Conservation (phyloP, 2,888 invertebrate genomes). For the Hypomecis atomaria region DNA sequence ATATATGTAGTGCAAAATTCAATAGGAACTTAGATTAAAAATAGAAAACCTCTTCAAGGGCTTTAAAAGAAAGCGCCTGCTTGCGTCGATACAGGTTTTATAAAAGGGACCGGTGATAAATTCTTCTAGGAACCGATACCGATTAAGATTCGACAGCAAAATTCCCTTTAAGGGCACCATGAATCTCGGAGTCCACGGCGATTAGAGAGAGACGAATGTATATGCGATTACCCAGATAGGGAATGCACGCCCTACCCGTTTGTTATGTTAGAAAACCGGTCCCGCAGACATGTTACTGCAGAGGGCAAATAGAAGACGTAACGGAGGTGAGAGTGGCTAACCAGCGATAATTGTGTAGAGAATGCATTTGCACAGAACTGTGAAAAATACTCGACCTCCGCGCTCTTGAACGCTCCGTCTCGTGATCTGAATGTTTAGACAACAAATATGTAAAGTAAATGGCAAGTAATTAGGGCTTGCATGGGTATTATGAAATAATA, state of each 20-base stretch:
- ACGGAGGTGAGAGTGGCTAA: conserved; percentile 65
- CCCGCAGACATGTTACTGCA: conserved; percentile 54
- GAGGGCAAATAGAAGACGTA: conserved; percentile 77
- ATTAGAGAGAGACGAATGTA: conserved; percentile 74
- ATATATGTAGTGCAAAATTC: no score
- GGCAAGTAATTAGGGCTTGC: background rate
- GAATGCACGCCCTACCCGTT: conserved; percentile 60
- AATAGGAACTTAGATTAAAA: background rate
- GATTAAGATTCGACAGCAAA: conserved; percentile 74
- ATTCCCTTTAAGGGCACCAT: conserved; percentile 71
- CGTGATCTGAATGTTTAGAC: conserved; percentile 36
- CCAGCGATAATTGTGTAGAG: conserved; percentile 63
- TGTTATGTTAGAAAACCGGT: conserved; percentile 68
- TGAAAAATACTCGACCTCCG: conserved; percentile 50
- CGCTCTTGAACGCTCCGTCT: conserved; percentile 41
- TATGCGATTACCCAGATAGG: conserved; percentile 69
- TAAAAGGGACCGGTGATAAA: conserved; percentile 52
- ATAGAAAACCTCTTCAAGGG: background rate
- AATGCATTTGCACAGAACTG: conserved; percentile 65
- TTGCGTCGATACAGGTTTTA: conserved; percentile 56
- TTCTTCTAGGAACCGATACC: conserved; percentile 73
- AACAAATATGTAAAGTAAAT: background rate
- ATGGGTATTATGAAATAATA: no score
- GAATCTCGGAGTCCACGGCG: conserved; percentile 71
- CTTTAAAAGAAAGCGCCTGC: conserved; percentile 42